Percentiles rank a stretch among this genome's conserved stretches.
Conservation (phyloP, 2,113 vertebrate genomes). For the Anolis carolinensis region DNA sequence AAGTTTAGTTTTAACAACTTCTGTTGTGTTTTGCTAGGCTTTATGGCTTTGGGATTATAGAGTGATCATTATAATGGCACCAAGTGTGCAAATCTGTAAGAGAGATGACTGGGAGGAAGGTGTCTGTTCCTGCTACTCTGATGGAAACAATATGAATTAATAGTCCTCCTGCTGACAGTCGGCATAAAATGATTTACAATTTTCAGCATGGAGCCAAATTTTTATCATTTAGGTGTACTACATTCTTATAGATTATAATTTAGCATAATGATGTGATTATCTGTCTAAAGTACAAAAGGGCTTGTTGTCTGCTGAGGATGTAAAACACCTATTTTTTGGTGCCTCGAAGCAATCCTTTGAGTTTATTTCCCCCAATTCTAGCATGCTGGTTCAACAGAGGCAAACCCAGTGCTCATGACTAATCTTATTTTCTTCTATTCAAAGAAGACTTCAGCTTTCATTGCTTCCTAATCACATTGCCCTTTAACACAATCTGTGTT, state of each 20-base stretch:
- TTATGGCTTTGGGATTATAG: slow-evolving; percentile 21
- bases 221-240: slow-evolving; percentile 28
- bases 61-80: not conserved
- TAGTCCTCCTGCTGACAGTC: slow-evolving; percentile 59
- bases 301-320: not conserved
- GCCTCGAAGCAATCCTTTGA: not conserved
- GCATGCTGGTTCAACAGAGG: slow-evolving; percentile 6
- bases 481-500: not conserved
- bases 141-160: slow-evolving; percentile 58
- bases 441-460: slow-evolving; percentile 35
- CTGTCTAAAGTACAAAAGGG: slow-evolving; percentile 35
- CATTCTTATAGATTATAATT: slow-evolving; percentile 43
- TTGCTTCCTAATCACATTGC: slow-evolving; percentile 52
- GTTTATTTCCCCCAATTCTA: slow-evolving; percentile 18
- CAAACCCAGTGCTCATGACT: slow-evolving; percentile 34
- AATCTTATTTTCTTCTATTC: slow-evolving; percentile 44
- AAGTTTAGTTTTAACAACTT: slow-evolving; percentile 11
- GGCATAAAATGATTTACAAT: slow-evolving; percentile 42
- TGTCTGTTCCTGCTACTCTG: slow-evolving; percentile 11
- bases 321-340: slow-evolving; percentile 1
- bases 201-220: slow-evolving; percentile 37
- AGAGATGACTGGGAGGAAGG: slow-evolving; percentile 4
- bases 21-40: slow-evolving; percentile 2
- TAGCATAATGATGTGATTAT: slow-evolving; percentile 46
- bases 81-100: not conserved